Base-by-base conservation (phyloP, 2,888 invertebrate genomes). In the Agapostemon virescens region DNA sequence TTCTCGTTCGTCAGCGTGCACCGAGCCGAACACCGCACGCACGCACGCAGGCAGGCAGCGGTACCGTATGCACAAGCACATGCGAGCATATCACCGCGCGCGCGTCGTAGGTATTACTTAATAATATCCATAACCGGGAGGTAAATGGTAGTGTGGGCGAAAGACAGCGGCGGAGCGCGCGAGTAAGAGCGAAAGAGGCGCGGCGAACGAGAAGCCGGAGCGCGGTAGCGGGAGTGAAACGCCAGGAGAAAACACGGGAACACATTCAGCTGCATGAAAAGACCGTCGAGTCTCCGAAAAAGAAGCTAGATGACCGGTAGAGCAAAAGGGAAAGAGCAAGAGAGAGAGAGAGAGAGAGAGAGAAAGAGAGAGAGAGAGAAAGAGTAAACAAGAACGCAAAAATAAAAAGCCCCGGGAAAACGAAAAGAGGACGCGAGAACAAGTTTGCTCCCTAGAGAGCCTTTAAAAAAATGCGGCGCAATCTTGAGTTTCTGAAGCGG, bases 121-220 rank as follows among this genome's bases (percentile, higher is more conserved):
- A 91, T 91, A 90, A 90, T 91, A 91, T 91, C 89, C 90, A 90
- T 90, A 91, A 90, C 89, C 85, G 87, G 84, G 84, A 81, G 86
- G 86, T 85, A 86, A 82, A 81, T 79, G 84, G 77, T 77, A 84
- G 81, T 79, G 83, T 82, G 78, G 78, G 85, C 82, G 84, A 84
- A 80, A 80, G 76, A 63, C 66, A 69, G 77, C 42, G 72, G n/a
- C 58, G 55, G 61, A 38, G 79, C 52, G 67, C 52, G 67, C 69
- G 69, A 68, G 74, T 33, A 52, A 42, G 74, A 76, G 64, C 69
- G 76, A 61, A n/a, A 67, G 66, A 26, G 30, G 36, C 38, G 42
- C 72, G 77, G 42, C 55, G 26, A 23, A 11, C n/a, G n/a, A 52
- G 52, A 52, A 52, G 52, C 30, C 63, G 67, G 36, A 55, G 26